Conservation (phyloP, 2,888 invertebrate species). For the Thysanoteuthis rhombus region DNA sequence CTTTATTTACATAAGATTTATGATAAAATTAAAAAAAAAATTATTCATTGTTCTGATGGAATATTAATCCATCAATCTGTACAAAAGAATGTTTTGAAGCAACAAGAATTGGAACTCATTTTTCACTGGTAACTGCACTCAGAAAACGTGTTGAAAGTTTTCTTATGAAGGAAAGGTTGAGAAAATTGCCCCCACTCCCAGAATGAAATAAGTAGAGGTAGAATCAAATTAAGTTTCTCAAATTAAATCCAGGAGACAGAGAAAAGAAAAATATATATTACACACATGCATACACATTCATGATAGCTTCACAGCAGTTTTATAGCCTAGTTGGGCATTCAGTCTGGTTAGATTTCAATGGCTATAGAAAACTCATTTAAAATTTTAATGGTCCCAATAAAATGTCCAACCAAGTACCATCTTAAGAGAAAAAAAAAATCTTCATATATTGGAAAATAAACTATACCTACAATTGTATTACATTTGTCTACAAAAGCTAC, state of each 20-base stretch:
- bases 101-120: background rate
- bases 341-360: too few relatives aligned
- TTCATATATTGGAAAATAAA: background rate
- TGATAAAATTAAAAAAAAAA: background rate
- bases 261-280: too few relatives aligned
- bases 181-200: background rate
- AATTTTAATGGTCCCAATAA: background rate
- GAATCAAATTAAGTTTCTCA: background rate
- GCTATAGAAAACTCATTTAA: background rate
- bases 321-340: background rate
- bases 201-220: background rate
- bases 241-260: too few relatives aligned
- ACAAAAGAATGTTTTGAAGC: background rate
- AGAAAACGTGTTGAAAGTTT: background rate
- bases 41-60: background rate
- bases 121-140: background rate
- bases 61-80: background rate
- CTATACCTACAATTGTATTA: too few relatives aligned
- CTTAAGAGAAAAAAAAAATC: background rate
- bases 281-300: too few relatives aligned
- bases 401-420: background rate
- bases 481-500: background rate
- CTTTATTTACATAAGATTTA: conserved; percentile 1
- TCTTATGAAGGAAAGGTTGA: background rate
- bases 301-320: background rate